phyloP scores from a whole-genome alignment of 2,113 vertebrate genomes.

The Hemichromis elongatus region DNA sequence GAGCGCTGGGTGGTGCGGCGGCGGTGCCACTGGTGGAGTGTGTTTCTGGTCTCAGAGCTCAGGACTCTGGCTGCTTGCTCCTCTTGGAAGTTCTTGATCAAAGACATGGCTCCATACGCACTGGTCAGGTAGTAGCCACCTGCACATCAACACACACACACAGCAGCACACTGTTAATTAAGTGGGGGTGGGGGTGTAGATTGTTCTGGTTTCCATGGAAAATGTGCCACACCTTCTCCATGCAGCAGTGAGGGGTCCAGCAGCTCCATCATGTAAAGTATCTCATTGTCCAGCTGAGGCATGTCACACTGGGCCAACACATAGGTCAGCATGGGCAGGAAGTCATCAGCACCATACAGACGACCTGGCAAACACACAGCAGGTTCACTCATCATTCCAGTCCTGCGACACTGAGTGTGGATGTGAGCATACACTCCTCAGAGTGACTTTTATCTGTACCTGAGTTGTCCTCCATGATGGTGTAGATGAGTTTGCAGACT shows the following conservation, averaged over 20 bases:
- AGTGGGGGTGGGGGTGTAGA: neutral
- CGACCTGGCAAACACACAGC: constrained; percentile 77
- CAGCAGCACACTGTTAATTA: neutral
- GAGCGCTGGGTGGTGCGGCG: constrained; percentile 86
- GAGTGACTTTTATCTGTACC: constrained; percentile 65
- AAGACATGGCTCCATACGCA: constrained; percentile 89
- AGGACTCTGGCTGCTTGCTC: constrained; percentile 88
- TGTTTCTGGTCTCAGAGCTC: constrained; percentile 87
- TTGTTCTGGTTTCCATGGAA: neutral
- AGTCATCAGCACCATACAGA: constrained; percentile 95
- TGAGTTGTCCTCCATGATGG: constrained; percentile 96
- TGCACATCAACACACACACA: constrained; percentile 35
- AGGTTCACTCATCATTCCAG: neutral
- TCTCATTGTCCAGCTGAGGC: constrained; percentile 90
- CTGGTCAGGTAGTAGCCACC: constrained; percentile 97
- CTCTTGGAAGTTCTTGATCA: constrained; percentile 93
- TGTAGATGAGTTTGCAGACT: constrained; percentile 96
- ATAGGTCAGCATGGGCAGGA: constrained; percentile 92
- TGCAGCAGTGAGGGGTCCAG: constrained; percentile 91
- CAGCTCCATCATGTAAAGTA: constrained; percentile 97
- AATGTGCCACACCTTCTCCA: constrained; percentile 82
- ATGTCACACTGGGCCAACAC: constrained; percentile 95
- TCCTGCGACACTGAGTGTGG: neutral
- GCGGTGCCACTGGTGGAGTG: constrained; percentile 92
- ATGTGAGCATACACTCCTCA: neutral